phyloP scores from a whole-genome alignment of 2,113 vertebrate species.

The Rhizomys pruinosus region DNA sequence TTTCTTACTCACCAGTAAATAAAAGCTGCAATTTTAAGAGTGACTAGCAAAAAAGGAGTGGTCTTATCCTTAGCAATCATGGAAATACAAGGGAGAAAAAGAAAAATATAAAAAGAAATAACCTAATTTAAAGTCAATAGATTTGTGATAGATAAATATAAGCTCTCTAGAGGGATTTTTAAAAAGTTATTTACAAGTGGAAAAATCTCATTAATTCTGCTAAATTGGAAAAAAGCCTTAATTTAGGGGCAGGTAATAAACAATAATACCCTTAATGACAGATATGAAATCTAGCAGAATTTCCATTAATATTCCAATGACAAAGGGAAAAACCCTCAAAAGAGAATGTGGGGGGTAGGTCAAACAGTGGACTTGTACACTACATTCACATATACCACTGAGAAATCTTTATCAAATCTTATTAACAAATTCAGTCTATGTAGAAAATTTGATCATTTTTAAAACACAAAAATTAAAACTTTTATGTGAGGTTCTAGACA shows the following conservation, averaged over 20 bases:
- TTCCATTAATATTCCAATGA: background rate
- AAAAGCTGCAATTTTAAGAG: conserved; percentile 49
- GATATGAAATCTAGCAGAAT: conserved; percentile 26
- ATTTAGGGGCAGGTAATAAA: conserved; percentile 18
- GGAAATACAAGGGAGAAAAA: conserved; percentile 49
- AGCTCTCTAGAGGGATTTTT: background rate
- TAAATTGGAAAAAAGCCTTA: background rate
- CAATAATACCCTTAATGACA: conserved; percentile 37
- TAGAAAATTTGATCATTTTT: conserved; percentile 41
- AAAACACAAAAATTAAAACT: conserved; percentile 45
- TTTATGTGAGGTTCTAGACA: background rate
- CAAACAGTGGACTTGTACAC: background rate
- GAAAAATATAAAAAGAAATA: background rate
- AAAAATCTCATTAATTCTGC: conserved; percentile 51
- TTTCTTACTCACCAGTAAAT: conserved; percentile 36
- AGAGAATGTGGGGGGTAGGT: no score
- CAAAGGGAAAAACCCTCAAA: conserved; percentile 37
- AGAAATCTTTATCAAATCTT: conserved; percentile 21
- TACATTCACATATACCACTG: background rate
- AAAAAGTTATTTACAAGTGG: conserved; percentile 30
- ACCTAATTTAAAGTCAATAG: conserved; percentile 10
- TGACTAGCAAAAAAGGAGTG: conserved; percentile 31
- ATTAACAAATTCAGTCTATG: background rate
- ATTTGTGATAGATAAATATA: conserved; percentile 45
- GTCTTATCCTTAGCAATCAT: conserved; percentile 30